These are phyloP conservation scores for Siniperca scherzeri DNA, from an alignment of 2,797 vertebrate species.

Conservation along the genomic window DNA sequence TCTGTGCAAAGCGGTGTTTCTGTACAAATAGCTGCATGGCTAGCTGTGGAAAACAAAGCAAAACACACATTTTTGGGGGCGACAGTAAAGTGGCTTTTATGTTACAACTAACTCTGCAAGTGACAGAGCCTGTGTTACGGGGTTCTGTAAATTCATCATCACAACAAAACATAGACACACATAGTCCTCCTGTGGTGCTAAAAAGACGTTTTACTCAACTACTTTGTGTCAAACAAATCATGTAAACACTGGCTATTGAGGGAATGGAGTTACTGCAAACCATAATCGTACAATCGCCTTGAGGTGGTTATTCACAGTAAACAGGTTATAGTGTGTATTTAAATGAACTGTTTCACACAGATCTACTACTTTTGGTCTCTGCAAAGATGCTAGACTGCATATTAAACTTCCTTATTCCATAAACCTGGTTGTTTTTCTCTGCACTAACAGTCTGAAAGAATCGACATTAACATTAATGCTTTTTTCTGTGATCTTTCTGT, in stretches of 20 bases:
- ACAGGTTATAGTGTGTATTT: slow-evolving; percentile 50
- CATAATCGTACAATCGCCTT: slow-evolving; percentile 41
- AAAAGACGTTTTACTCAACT: slow-evolving; percentile 36
- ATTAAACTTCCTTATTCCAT: slow-evolving; percentile 30
- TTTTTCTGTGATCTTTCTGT: slow-evolving; percentile 35
- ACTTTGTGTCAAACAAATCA: slow-evolving; percentile 57
- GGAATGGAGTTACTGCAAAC: slow-evolving; percentile 46
- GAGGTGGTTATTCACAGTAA: slow-evolving; percentile 44
- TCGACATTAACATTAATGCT: slow-evolving; percentile 35
- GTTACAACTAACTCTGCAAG: slow-evolving; percentile 29
- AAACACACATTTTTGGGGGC: slow-evolving; percentile 28
- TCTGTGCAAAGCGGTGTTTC: neutral
- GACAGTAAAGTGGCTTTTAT: slow-evolving; percentile 49
- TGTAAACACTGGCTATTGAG: slow-evolving; percentile 29
- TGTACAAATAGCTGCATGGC: slow-evolving; percentile 8
- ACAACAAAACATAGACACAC: slow-evolving; percentile 44
- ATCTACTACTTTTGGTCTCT: slow-evolving; percentile 21
- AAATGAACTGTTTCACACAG: slow-evolving; percentile 39
- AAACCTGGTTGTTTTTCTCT: slow-evolving; percentile 19
- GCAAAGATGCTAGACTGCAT: slow-evolving; percentile 22
- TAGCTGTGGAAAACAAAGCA: slow-evolving; percentile 21
- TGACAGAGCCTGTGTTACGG: slow-evolving; percentile 36
- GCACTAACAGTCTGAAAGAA: slow-evolving; percentile 29
- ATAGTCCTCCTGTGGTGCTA: slow-evolving; percentile 25
- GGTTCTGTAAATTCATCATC: slow-evolving; percentile 54